Percentiles rank a stretch among this genome's conserved stretches.
Evolutionary conservation across 2,113 vertebrate genomes (phyloP).

Genomic region (Hydropotes inermis): DNA sequence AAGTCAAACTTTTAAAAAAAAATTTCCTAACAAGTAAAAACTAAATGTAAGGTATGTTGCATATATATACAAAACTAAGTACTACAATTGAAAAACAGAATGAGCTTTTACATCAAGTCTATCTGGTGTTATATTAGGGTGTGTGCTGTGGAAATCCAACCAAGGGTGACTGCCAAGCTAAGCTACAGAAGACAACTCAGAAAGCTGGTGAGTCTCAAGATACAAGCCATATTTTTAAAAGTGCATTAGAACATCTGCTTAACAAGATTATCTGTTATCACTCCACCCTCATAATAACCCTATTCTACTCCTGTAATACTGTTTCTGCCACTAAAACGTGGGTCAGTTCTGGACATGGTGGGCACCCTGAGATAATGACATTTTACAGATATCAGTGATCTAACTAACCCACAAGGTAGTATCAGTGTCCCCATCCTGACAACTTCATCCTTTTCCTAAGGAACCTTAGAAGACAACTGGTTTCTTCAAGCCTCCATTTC

Average conservation of each 20-base stretch:
- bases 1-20: background rate
- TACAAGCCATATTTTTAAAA: slow-evolving; percentile 62
- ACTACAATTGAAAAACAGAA: background rate
- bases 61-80: background rate
- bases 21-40: slow-evolving; percentile 9
- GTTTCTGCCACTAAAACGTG: slow-evolving; percentile 15
- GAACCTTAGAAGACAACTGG: background rate
- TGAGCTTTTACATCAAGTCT: slow-evolving; percentile 56
- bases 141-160: slow-evolving; percentile 75
- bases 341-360: background rate
- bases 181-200: slow-evolving; percentile 65
- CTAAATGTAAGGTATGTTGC: background rate
- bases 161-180: slow-evolving; percentile 74
- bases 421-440: background rate
- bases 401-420: background rate
- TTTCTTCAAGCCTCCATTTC: slow-evolving; percentile 18
- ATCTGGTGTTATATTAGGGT: slow-evolving; percentile 72
- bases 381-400: background rate
- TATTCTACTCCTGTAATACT: slow-evolving; percentile 32
- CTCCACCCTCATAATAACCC: slow-evolving; percentile 75
- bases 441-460: background rate
- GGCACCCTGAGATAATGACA: background rate
- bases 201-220: slow-evolving; percentile 67
- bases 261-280: slow-evolving; percentile 74
- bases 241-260: slow-evolving; percentile 60